Evolutionary conservation across 1,140 invertebrate species (phyloP), one percentile per base, ranked within the genome.

Genomic region (Tetraneura akinire): DNA sequence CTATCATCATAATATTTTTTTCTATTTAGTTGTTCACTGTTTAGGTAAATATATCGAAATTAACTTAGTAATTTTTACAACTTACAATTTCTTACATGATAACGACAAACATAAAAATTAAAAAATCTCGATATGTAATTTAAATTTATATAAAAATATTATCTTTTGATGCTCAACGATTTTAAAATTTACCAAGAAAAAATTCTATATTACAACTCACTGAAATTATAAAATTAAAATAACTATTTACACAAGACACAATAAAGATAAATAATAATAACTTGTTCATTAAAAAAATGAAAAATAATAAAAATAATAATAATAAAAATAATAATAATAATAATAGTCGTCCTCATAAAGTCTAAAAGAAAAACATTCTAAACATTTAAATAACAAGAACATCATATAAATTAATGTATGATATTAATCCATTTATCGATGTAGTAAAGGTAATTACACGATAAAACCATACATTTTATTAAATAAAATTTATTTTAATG

Each of bases 311-410:
- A 73, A 53, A 73, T 53, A 73, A 74, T 71, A 51, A 73, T 26
- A 71, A 71, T 71, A 71, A 49, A 55, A 76, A 76, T 76, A 57
- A 45, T 60, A 78, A 74, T 74, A 74, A 55, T 55, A 74, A 55
- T 74, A 55, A 37, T 53, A 55, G 49, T 74, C 32, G 32, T 37
- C 64, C 74, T 78, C 60, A 78, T 78, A 78, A 78, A 78, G 74
- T 78, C 74, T 78, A 78, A 78, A 78, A 78, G 74, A 78, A 78
- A 78, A 78, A 78, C 74, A 78, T 78, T 78, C 74, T 78, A 78
- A 78, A 78, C 74, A 78, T 78, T 78, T 78, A 78, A 78, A 78
- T 78, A 78, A 78, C 74, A 78, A 78, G 74, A 78, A 78, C 74
- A 78, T 78, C 55, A n/a, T 62, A 78, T 78, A 78, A 78, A 78